These are phyloP conservation scores for Hydractinia echinata DNA, from an alignment of 30 jellyfish, hydroid and myxozoan species.

Conservation along the genomic window DNA sequence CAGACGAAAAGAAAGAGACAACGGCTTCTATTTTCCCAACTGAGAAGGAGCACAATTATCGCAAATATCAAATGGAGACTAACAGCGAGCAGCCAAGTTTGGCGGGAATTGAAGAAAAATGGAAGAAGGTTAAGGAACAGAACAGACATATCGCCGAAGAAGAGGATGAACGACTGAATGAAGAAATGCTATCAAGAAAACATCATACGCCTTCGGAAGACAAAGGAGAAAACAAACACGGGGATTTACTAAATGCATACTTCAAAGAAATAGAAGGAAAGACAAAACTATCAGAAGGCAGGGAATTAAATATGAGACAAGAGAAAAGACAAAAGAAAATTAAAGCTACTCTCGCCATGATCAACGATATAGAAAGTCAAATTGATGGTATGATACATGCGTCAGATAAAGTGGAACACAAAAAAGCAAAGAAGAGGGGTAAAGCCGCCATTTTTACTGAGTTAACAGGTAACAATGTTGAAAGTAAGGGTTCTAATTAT, in stretches of 20 bases:
- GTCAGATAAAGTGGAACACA: slow-evolving; percentile 4
- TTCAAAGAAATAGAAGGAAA: slow-evolving; percentile 24
- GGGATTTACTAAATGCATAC: slow-evolving; percentile 2
- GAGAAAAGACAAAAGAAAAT: slow-evolving; percentile 27
- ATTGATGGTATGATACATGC: slow-evolving; percentile 25
- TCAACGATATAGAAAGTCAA: slow-evolving; percentile 33
- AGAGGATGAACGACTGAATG: neutral
- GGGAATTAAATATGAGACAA: slow-evolving; percentile 5
- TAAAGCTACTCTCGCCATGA: slow-evolving; percentile 31
- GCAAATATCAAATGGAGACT: slow-evolving; percentile 5
- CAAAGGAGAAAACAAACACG: neutral
- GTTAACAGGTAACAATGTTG: neutral
- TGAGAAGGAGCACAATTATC: neutral
- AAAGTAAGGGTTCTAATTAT: neutral
- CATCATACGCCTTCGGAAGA: neutral
- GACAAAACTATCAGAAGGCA: neutral
- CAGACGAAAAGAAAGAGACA: neutral
- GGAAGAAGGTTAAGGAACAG: slow-evolving; percentile 30
- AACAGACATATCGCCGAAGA: neutral
- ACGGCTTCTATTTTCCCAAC: slow-evolving; percentile 6
- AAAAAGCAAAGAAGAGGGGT: slow-evolving; percentile 16
- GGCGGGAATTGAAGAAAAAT: slow-evolving; percentile 12
- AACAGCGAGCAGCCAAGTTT: neutral
- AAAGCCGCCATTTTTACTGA: slow-evolving; percentile 31
- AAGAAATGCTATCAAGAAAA: neutral